Evolutionary conservation across 1,140 invertebrate genomes (phyloP), one percentile per base, ranked within the genome.

Genomic region (Papilio xuthus): DNA sequence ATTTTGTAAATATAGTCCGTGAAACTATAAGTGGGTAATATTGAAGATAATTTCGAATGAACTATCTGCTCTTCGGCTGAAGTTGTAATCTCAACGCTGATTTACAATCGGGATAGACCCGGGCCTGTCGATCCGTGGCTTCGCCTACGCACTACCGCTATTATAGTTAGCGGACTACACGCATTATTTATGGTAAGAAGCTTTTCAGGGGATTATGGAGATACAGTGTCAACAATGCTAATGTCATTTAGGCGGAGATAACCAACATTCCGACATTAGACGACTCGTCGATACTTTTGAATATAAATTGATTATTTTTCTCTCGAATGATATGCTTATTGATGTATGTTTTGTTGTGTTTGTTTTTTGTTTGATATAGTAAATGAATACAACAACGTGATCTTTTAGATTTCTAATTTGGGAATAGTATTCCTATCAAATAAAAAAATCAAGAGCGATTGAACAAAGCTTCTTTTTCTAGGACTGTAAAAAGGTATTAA

Each of bases 151-250:
- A 83, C 81, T 78, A 70, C 81, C 79, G 82, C 87, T 89, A 92
- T 92, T 90, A 90, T 90, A 88, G 85, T 89, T 87, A 90, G 87
- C 87, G 83, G 87, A 83, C 87, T 92, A 93, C 91, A 92, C 86
- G 88, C 83, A 92, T 94, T 94, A 93, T 93, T 93, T 93, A 93
- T 93, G 90, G 89, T 93, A 93, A 93, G 92, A 89, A 92, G 92
- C 90, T 93, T 92, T 90, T 83, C 81, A 88, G 84, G 89, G 90
- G 92, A 92, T 93, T 93, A 93, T 89, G 89, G 88, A 89, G 91
- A 91, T 92, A 82, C 83, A 88, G 85, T 89, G 90, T 90, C 91
- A 92, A 93, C 92, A 93, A 93, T 90, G 85, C 80, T 82, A 82
- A 82, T 79, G 81, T 83, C 81, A 80, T 79, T 83, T 86, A 81